These are phyloP conservation scores for Dascillus cervinus DNA, from an alignment of 2,888 invertebrate species.

Conservation along the genomic window DNA sequence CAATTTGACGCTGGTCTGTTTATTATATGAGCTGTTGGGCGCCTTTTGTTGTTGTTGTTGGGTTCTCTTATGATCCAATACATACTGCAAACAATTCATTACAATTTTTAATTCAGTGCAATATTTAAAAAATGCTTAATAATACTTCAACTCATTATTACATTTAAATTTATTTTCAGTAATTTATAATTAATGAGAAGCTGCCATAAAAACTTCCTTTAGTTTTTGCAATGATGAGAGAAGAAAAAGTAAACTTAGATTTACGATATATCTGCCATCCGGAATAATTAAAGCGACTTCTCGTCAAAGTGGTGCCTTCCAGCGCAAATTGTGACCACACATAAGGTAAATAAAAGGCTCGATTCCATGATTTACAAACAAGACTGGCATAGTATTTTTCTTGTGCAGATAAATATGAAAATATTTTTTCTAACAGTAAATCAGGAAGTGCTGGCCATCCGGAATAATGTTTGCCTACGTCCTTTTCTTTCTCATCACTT, in stretches of 20 bases:
- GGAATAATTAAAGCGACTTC: constrained; percentile 69
- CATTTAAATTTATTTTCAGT: too few relatives aligned
- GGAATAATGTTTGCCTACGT: constrained; percentile 43
- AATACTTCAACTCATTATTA: too few relatives aligned
- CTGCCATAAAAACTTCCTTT: too few relatives aligned
- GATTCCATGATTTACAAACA: constrained; percentile 59
- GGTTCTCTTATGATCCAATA: constrained; percentile 65
- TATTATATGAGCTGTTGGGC: too few relatives aligned
- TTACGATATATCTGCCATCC: constrained; percentile 58
- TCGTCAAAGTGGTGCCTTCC: constrained; percentile 64
- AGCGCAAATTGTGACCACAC: constrained; percentile 71
- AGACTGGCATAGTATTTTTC: constrained; percentile 69
- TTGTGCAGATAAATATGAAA: constrained; percentile 56
- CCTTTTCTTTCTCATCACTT: constrained; percentile 35
- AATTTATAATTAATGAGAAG: too few relatives aligned
- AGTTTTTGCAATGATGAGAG: too few relatives aligned
- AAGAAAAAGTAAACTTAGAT: not conserved
- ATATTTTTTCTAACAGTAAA: constrained; percentile 64
- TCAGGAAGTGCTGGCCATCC: constrained; percentile 64
- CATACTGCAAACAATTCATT: constrained; percentile 51
- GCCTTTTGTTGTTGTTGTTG: too few relatives aligned
- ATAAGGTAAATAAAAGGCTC: constrained; percentile 62
- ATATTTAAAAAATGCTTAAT: too few relatives aligned
- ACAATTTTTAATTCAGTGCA: not conserved
- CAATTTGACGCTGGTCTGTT: too few relatives aligned